phyloP scores from a whole-genome alignment of 1,140 invertebrate species.

The Goniozus legneri region DNA sequence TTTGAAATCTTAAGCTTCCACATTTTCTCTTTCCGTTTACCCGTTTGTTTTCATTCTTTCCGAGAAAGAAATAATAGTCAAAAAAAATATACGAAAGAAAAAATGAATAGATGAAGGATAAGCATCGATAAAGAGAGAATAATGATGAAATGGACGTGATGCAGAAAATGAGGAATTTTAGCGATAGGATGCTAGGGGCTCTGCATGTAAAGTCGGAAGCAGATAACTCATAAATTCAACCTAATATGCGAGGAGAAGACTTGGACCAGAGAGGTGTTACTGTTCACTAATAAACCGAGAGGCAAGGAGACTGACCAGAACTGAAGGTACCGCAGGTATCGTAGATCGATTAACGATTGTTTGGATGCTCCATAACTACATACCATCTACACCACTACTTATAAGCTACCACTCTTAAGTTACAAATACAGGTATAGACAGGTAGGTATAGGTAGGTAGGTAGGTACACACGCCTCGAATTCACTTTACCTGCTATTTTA shows the following conservation, averaged over 20 bases:
- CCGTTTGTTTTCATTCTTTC: conserved; percentile 14
- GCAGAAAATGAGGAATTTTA: conserved; percentile 11
- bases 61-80: conserved; percentile 1
- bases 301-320: conserved; percentile 56
- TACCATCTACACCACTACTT: conserved; percentile 55
- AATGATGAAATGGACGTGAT: conserved; percentile 14
- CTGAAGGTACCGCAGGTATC: conserved; percentile 46
- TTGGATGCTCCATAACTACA: conserved; percentile 48
- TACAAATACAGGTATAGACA: conserved; percentile 43
- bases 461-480: conserved; percentile 60
- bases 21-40: conserved; percentile 28
- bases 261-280: conserved; percentile 57
- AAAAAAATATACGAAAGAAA: conserved; percentile 1
- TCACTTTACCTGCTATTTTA: conserved; percentile 98
- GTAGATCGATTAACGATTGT: conserved; percentile 28
- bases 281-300: conserved; percentile 59
- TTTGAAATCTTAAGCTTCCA: conserved; percentile 19
- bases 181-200: neutral
- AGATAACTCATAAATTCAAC: conserved; percentile 49
- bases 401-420: conserved; percentile 55
- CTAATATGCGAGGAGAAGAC: conserved; percentile 54
- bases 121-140: neutral
- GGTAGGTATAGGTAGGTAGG: conserved; percentile 54
- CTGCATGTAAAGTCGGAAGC: conserved; percentile 16
- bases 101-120: conserved; percentile 8